Percentiles rank a stretch among this genome's conserved stretches.
Conservation (phyloP, 2,797 vertebrate species). For the Falco novaeseelandiae region DNA sequence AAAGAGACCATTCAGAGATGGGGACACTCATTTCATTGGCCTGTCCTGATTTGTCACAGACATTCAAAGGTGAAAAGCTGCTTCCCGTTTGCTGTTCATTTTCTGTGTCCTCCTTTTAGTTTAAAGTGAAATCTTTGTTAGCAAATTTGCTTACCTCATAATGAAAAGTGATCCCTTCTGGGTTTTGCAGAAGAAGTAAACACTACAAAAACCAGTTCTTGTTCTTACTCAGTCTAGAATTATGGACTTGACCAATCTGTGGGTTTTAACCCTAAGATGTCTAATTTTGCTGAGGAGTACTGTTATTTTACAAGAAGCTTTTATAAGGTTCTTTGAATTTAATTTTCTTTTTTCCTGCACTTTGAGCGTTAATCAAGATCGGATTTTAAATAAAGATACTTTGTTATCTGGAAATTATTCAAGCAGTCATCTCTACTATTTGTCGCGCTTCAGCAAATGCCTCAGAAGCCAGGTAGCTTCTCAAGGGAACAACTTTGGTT, state of each 20-base stretch:
- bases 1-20: neutral
- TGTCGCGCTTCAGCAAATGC: neutral
- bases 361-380: neutral
- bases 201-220: neutral
- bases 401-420: neutral
- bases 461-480: constrained; percentile 5
- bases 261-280: neutral
- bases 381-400: constrained; percentile 20
- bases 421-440: neutral
- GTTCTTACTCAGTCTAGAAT: neutral
- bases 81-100: neutral
- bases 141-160: neutral
- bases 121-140: neutral
- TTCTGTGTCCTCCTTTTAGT: neutral
- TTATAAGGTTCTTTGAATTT: neutral
- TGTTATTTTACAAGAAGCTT: neutral
- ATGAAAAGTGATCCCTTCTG: neutral
- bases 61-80: neutral
- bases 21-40: neutral
- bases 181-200: neutral
- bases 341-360: neutral
- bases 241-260: neutral
- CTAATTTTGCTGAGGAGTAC: neutral
- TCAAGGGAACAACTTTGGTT: constrained; percentile 22
- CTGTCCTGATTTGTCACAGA: neutral